These are phyloP conservation scores for Lineus longissimus DNA, from an alignment of 1,140 invertebrate species.

Conservation along the genomic window DNA sequence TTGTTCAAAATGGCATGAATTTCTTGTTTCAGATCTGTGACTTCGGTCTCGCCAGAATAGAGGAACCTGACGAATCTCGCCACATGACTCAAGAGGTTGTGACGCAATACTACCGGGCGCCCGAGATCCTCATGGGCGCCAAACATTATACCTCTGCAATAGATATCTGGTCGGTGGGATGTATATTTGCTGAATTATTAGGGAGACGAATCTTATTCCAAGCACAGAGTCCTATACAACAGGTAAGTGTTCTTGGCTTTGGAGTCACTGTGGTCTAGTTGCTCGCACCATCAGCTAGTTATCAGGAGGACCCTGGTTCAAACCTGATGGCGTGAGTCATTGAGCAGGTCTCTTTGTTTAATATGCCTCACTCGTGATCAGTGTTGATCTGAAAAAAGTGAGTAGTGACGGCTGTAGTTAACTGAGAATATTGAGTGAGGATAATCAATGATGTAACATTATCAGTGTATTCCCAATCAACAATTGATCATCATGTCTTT, in stretches of 20 bases:
- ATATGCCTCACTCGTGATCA: too few species aligned
- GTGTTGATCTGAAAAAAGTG: too few species aligned
- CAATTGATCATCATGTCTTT: too few species aligned
- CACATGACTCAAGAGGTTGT: constrained; percentile 95
- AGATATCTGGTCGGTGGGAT: constrained; percentile 99
- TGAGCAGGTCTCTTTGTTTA: too few species aligned
- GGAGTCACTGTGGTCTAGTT: neutral
- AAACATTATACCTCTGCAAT: constrained; percentile 69
- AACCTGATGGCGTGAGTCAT: too few species aligned
- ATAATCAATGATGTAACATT: too few species aligned
- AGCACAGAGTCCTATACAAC: constrained; percentile 88
- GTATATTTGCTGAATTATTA: constrained; percentile 96
- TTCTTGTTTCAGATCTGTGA: constrained; percentile 93
- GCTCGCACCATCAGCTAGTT: too few species aligned
- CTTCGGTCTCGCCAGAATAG: constrained; percentile 90
- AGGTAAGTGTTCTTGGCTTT: constrained; percentile 59
- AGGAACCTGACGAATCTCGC: constrained; percentile 82
- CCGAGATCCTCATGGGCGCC: constrained; percentile 58
- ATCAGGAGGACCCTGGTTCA: too few species aligned
- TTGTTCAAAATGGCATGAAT: too few species aligned
- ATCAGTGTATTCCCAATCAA: too few species aligned
- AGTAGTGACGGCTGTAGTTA: too few species aligned
- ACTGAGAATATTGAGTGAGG: too few species aligned
- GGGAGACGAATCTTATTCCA: constrained; percentile 95
- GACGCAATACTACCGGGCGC: constrained; percentile 88